Percentiles rank a stretch among this genome's conserved stretches.
phyloP scores from a whole-genome alignment of 2,797 vertebrate species.

The Vultur gryphus region DNA sequence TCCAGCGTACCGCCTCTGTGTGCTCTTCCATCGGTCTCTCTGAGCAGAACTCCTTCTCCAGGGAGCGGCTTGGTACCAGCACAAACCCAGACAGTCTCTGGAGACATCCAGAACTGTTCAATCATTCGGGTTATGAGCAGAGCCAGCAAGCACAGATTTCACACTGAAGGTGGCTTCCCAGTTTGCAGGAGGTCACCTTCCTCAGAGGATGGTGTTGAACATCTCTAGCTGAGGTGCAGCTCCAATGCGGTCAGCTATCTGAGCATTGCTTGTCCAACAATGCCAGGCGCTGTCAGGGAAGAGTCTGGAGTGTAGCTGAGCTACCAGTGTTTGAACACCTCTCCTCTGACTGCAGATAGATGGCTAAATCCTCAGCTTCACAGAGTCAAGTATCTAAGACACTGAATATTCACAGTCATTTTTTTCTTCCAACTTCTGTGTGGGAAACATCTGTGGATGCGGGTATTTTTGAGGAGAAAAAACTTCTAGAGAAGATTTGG shows the following conservation, averaged over 20 bases:
- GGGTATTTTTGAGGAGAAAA: neutral
- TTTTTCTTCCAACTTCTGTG: neutral
- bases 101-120: neutral
- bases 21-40: neutral
- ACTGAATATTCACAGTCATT: neutral
- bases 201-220: neutral
- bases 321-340: neutral
- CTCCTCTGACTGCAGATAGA: neutral
- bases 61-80: neutral
- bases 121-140: neutral
- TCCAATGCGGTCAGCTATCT: too few species aligned
- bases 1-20: neutral
- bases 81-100: neutral
- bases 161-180: neutral
- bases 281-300: neutral
- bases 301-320: neutral
- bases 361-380: neutral
- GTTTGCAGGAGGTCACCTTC: neutral
- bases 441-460: neutral
- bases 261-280: neutral
- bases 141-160: neutral
- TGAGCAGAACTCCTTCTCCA: neutral
- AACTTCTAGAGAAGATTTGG: neutral
- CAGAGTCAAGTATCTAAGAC: neutral
- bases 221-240: neutral